phyloP scores from a whole-genome alignment of 2,888 invertebrate species.

The Ophraella communa region DNA sequence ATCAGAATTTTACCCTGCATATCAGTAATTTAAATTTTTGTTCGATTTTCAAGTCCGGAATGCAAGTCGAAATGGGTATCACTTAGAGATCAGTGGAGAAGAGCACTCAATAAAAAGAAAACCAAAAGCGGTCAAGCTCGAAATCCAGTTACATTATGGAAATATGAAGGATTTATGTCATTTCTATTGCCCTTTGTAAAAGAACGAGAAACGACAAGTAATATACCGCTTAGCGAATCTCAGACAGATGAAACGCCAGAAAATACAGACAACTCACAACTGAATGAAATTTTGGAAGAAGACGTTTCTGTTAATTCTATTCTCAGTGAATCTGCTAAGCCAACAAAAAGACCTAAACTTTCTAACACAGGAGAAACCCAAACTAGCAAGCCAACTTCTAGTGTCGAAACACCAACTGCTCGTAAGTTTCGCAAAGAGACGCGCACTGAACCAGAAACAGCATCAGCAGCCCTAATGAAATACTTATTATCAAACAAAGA shows the following conservation, averaged over 20 bases:
- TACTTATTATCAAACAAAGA: conserved; percentile 4
- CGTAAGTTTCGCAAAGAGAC: no score
- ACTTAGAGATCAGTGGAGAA: background rate
- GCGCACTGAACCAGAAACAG: background rate
- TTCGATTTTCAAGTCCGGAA: background rate
- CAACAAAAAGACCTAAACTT: no score
- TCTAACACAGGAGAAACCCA: no score
- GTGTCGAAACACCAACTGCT: no score
- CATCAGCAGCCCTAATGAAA: background rate
- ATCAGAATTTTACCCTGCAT: background rate
- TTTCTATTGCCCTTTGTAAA: conserved; percentile 6
- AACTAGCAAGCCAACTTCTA: no score
- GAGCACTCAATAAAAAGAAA: conserved; percentile 1
- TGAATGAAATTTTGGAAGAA: background rate
- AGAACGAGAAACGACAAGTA: conserved; percentile 9
- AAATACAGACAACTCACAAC: background rate
- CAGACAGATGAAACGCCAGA: background rate
- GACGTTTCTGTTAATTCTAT: background rate
- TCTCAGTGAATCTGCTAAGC: background rate
- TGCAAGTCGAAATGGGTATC: conserved; percentile 12
- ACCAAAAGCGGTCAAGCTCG: background rate
- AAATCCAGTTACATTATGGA: background rate
- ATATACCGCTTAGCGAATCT: background rate
- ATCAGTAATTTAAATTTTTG: no score
- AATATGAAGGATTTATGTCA: conserved; percentile 8